Evolutionary conservation across 1,140 invertebrate genomes (phyloP).

Genomic region (Latrodectus geometricus): DNA sequence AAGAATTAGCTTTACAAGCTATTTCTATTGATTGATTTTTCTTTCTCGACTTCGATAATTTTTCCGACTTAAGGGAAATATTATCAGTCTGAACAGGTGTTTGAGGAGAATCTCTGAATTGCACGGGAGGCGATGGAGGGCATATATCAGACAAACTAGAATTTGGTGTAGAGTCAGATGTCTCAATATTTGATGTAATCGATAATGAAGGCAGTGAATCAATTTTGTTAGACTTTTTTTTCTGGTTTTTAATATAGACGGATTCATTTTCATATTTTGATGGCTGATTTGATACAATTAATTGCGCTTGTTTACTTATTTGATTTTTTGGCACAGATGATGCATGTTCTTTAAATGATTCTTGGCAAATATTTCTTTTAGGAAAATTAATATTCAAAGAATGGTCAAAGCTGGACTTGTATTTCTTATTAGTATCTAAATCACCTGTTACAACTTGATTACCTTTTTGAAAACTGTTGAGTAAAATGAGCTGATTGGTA

Average conservation of each 20-base stretch:
- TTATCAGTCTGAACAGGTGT: background rate
- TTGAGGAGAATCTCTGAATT: slow-evolving; percentile 54
- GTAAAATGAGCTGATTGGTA: background rate
- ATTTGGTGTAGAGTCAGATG: background rate
- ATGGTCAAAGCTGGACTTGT: no score
- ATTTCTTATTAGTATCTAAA: background rate
- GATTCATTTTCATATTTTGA: slow-evolving; percentile 25
- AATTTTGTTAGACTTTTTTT: slow-evolving; percentile 25
- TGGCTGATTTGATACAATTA: slow-evolving; percentile 46
- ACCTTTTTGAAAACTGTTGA: background rate
- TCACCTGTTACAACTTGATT: background rate
- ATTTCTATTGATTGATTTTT: slow-evolving; percentile 32
- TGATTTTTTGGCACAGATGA: background rate
- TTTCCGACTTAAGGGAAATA: slow-evolving; percentile 3
- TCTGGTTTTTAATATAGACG: slow-evolving; percentile 22
- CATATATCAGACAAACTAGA: slow-evolving; percentile 59
- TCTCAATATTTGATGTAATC: background rate
- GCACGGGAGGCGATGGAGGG: slow-evolving; percentile 60
- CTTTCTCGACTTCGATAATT: slow-evolving; percentile 18
- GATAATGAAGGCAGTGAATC: slow-evolving; percentile 27
- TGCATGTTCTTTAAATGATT: background rate
- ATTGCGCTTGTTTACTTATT: slow-evolving; percentile 18
- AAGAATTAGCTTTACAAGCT: slow-evolving; percentile 11
- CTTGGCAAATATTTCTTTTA: background rate
- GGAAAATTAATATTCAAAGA: background rate